These are phyloP conservation scores for Samia ricini DNA, from an alignment of 1,140 invertebrate genomes.

Conservation along the genomic window DNA sequence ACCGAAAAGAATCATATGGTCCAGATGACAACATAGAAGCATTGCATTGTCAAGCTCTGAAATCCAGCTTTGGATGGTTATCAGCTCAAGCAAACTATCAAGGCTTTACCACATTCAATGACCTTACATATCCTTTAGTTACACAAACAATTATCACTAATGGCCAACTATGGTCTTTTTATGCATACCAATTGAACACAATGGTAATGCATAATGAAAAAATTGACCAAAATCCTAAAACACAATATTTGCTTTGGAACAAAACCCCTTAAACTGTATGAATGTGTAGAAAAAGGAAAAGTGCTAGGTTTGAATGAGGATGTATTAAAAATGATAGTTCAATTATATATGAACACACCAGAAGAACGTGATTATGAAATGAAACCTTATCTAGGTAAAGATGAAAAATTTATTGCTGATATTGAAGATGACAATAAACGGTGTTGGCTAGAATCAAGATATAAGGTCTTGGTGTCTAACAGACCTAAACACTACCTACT, in stretches of 20 bases:
- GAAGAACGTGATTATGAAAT: conserved; percentile 80
- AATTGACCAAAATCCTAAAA: conserved; percentile 81
- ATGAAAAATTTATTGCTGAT: conserved; percentile 81
- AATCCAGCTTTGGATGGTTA: conserved; percentile 88
- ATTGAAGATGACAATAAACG: conserved; percentile 82
- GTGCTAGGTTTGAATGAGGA: conserved; percentile 90
- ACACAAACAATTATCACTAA: conserved; percentile 92
- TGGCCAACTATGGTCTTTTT: conserved; percentile 90
- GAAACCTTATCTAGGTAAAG: conserved; percentile 84
- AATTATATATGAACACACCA: conserved; percentile 87
- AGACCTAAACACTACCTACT: conserved; percentile 78
- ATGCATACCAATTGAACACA: conserved; percentile 94
- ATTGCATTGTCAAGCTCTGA: conserved; percentile 84
- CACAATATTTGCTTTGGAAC: conserved; percentile 91
- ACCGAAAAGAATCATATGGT: conserved; percentile 69
- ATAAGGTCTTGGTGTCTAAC: conserved; percentile 83
- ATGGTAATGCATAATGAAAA: conserved; percentile 81
- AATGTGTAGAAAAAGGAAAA: conserved; percentile 84
- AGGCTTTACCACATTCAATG: conserved; percentile 92
- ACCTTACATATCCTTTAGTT: conserved; percentile 92
- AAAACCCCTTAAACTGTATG: conserved; percentile 85
- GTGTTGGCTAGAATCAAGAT: conserved; percentile 82
- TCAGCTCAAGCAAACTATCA: conserved; percentile 89
- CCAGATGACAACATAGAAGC: conserved; percentile 79
- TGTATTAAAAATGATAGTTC: conserved; percentile 85